Conservation (phyloP, 2,797 vertebrate genomes). For the Pseudomugil tenellus region DNA sequence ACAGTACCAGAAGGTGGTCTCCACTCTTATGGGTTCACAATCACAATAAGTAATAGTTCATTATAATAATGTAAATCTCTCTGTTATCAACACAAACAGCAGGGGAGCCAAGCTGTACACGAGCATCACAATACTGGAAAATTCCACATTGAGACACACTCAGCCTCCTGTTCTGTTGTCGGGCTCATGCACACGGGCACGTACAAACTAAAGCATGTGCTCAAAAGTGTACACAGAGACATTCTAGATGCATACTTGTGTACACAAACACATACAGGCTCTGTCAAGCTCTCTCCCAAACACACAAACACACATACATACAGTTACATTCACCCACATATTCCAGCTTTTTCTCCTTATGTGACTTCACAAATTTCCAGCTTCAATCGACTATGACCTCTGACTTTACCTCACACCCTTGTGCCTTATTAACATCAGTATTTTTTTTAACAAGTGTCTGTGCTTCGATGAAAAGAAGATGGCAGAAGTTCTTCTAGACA, state of each 20-base stretch:
- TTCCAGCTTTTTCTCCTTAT: slow-evolving; percentile 24
- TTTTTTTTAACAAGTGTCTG: slow-evolving; percentile 44
- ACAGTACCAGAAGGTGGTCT: slow-evolving; percentile 71
- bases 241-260: slow-evolving; percentile 38
- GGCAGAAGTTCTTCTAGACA: slow-evolving; percentile 30
- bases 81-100: slow-evolving; percentile 77
- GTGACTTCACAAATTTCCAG: slow-evolving; percentile 18
- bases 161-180: slow-evolving; percentile 40
- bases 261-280: slow-evolving; percentile 11
- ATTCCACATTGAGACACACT: slow-evolving; percentile 56
- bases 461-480: slow-evolving; percentile 50
- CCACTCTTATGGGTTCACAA: slow-evolving; percentile 76
- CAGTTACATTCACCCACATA: slow-evolving; percentile 18
- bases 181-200: slow-evolving; percentile 62
- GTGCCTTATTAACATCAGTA: slow-evolving; percentile 42
- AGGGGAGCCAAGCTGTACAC: slow-evolving; percentile 67
- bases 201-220: slow-evolving; percentile 62
- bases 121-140: slow-evolving; percentile 69
- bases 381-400: slow-evolving; percentile 9
- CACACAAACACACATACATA: slow-evolving; percentile 14
- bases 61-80: slow-evolving; percentile 77
- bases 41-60: slow-evolving; percentile 78
- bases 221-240: slow-evolving; percentile 59
- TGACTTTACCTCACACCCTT: slow-evolving; percentile 13
- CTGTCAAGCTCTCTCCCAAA: slow-evolving; percentile 16